Evolutionary conservation across 1,140 invertebrate genomes (phyloP), one percentile per base, ranked within the genome.

Genomic region (Halotydeus destructor): DNA sequence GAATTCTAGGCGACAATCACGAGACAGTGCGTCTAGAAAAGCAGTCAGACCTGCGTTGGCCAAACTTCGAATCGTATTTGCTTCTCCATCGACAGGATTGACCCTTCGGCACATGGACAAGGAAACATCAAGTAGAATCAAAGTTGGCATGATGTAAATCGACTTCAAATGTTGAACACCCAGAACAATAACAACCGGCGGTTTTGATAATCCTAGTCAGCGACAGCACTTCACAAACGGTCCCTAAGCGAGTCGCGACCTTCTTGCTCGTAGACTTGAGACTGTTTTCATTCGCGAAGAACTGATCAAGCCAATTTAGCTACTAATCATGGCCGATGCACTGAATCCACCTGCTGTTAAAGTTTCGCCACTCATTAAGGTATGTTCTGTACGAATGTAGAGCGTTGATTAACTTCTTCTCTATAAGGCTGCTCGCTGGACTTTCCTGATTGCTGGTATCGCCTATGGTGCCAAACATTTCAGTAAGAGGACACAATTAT

Each of bases 1-100:
- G 64, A 88, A 86, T 63, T 94, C 88, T 37, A 93, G 55, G 64
- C 81, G 88, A 9, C 74, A 77, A 56, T 84, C 74, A 1, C 66
- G 54, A 50, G 72, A 67, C 39, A 93, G 64, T 58, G 83, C 77
- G 63, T 93, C 80, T 25, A 93, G 61, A 45, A 93, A 68, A 31
- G 71, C 67, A 56, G 78, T 79, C 42, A 93, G 75, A 32, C 82
- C 86, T 43, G 78, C 70, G 27, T 78, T 58, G 6, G 83, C 85
- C 43, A 91, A 65, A 49, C 78, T 69, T 50, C 74, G 68, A 37
- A 72, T 69, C 4, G 23, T 24, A 47, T 69, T 68, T 42, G 63
- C 67, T 45, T 68, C 64, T 33, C 62, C 58, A 35, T 63, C 61
- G 14, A 56, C 22, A 25, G 54, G 46, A 9, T 62, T 50, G 25